A percentile compares a stretch with the other conserved stretches of the same genome.
Evolutionary conservation across 2,113 vertebrate species (phyloP).

Genomic region (Gymnobelideus leadbeateri): DNA sequence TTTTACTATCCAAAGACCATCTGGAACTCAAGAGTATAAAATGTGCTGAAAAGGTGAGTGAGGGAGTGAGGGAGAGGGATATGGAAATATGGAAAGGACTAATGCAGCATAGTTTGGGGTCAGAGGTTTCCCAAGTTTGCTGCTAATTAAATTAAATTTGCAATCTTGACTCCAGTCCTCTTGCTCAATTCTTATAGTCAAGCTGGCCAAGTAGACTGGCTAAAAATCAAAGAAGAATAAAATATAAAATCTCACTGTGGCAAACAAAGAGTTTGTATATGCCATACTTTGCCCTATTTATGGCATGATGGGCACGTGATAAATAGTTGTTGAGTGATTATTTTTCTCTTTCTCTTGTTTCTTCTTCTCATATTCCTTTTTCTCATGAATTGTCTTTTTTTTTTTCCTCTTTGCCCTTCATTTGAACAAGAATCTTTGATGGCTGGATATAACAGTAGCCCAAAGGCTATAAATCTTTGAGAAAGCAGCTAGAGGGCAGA

Average conservation of each 20-base stretch:
- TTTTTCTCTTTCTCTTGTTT: not conserved
- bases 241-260: not conserved
- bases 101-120: not conserved
- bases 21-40: not conserved
- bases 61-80: not conserved
- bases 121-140: not conserved
- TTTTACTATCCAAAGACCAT: not conserved
- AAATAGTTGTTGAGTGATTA: not conserved
- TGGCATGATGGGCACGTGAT: not conserved
- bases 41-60: not conserved
- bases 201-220: not conserved
- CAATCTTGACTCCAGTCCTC: not conserved
- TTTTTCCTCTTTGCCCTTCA: not conserved
- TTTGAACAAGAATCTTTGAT: not conserved
- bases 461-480: not conserved
- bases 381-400: not conserved
- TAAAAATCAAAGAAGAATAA: not conserved
- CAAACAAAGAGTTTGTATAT: not conserved
- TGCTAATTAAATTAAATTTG: not conserved
- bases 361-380: too few species aligned
- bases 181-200: not conserved
- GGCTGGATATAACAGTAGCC: too few species aligned
- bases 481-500: not conserved
- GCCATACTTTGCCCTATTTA: not conserved
- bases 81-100: not conserved